Conservation (phyloP, 1,140 invertebrate genomes). For the Linepithema humile region DNA sequence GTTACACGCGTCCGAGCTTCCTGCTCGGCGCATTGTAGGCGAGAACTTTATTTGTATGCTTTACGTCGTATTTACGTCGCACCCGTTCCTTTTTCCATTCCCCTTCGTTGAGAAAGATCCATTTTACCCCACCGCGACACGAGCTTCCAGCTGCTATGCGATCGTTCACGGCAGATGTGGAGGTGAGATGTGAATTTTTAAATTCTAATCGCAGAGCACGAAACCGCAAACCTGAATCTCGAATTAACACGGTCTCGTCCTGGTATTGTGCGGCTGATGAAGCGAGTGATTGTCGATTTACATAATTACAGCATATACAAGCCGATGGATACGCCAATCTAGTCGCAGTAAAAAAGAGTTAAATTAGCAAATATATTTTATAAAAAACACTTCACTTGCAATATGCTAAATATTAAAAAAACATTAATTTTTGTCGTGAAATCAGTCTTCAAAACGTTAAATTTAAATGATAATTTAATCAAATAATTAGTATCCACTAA, state of each 20-base stretch:
- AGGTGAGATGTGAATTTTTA: constrained; percentile 21
- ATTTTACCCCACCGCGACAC: not conserved
- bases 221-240: not conserved
- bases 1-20: not conserved
- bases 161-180: not conserved
- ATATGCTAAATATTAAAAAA: not conserved
- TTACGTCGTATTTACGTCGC: constrained; percentile 16
- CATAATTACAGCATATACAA: not conserved
- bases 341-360: not conserved
- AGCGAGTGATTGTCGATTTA: constrained; percentile 5
- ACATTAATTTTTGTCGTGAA: not conserved
- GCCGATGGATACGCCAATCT: not conserved
- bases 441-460: too few relatives aligned
- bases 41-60: constrained; percentile 8
- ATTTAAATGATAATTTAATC: not conserved
- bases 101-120: not conserved
- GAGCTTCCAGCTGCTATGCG: too few relatives aligned
- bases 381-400: not conserved
- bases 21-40: not conserved
- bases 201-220: constrained; percentile 22
- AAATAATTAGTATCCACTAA: not conserved
- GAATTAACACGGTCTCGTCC: constrained; percentile 32
- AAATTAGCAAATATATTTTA: not conserved
- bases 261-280: not conserved
- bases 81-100: not conserved